Evolutionary conservation across 2,113 vertebrate genomes (phyloP).

Genomic region (Onychostoma macrolepis): DNA sequence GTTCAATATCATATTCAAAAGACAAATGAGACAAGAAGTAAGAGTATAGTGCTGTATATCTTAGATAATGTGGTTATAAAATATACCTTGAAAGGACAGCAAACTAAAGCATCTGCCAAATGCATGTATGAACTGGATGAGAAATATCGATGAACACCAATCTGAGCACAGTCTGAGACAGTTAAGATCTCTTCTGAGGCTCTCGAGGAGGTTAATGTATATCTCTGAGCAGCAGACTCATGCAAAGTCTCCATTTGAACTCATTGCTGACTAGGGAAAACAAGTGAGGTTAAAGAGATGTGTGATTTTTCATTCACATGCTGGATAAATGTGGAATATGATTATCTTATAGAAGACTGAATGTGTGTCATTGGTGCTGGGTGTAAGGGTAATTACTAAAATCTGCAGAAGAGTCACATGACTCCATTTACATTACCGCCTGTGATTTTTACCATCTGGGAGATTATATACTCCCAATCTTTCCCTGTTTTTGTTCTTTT

Average conservation of each 20-base stretch:
- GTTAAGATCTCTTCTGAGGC: neutral
- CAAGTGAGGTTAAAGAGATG: neutral
- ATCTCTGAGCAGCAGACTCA: neutral
- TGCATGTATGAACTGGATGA: neutral
- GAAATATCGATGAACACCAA: neutral
- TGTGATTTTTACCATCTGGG: constrained; percentile 33
- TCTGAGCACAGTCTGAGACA: neutral
- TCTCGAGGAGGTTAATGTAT: neutral
- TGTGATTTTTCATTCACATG: constrained; percentile 29
- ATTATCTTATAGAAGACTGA: constrained; percentile 45
- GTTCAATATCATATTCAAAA: neutral
- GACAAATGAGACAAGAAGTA: neutral
- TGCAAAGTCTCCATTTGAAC: neutral
- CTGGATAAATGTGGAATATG: constrained; percentile 38
- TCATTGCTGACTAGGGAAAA: neutral
- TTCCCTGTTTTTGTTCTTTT: neutral
- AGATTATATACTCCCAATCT: neutral
- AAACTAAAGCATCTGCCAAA: neutral
- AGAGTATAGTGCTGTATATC: neutral
- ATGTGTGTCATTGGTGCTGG: constrained; percentile 43
- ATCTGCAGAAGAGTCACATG: constrained; percentile 39
- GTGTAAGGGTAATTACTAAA: constrained; percentile 52
- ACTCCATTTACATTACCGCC: constrained; percentile 35
- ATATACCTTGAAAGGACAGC: neutral
- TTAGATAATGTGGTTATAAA: neutral